Evolutionary conservation across 2,797 vertebrate genomes (phyloP), one percentile per base, ranked within the genome.

Genomic region (Crocidura indochinensis): DNA sequence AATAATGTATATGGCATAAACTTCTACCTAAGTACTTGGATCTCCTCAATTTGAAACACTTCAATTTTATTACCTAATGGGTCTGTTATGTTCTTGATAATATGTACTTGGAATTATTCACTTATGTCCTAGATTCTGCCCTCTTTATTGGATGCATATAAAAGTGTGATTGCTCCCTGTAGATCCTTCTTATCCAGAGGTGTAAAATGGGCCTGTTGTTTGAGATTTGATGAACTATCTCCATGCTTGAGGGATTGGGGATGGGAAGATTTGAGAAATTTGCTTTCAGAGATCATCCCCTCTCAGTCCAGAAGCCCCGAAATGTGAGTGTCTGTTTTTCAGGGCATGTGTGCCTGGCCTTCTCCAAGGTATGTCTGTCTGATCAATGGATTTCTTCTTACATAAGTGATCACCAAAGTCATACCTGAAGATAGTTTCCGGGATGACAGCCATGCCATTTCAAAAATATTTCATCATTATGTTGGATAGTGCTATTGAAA

Each of bases 361-460:
- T 72, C 67, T 84, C 75, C 62, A 62, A 65, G 24, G 24, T 27
- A 24, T 65, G 19, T 17, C 17, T 20, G 19, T 60, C 56, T 60
- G 17, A 60, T 60, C 56, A 60, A 60, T 20, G 22, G 56, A 60
- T 60, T 20, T 60, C 44, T 90, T 81, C 44, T 90, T 81, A 69
- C 47, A 31, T 1, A 68, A 46, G 8, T 49, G 15, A 46, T 49
- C 26, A 22, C 29, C 73, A 56, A 9, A 29, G 20, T 81, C 74
- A 62, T 12, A 83, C 31, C 19, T 73, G 62, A 89, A 82, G 65
- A 92, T 46, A 75, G 24, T 82, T 87, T 92, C 62, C 15, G 17
- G 68, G 68, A 92, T 49, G 27, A 73, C 15, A 88, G 60, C 17
- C 38, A 49, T 15, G 27, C 19, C 46, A 79, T 84, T 67, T 93